Evolutionary conservation across 2,888 invertebrate species (phyloP), one percentile per base, ranked within the genome.

Genomic region (Eupeodes latifasciatus): DNA sequence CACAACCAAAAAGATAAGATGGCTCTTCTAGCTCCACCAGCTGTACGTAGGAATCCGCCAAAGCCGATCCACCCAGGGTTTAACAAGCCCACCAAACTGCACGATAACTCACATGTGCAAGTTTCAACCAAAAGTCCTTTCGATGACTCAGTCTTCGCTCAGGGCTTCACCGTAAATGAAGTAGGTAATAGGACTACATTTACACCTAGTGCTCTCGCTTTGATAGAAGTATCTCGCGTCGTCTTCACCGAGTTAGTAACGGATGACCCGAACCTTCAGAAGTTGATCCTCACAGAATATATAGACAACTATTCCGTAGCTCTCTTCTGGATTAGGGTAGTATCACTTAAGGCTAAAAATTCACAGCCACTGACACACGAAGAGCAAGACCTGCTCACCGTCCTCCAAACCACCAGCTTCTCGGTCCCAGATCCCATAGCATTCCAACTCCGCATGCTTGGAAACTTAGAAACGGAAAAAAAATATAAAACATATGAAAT

Each of bases 51-150:
- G 55, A 55, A 55, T 7, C 55, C 55, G 19, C 55, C 55, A 55
- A 55, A 19, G 55, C 19, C 6, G 16, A 19, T 16, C 19, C 55
- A 55, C 19, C 5, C 9, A 5, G 16, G 55, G 16, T 9, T 55
- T 1, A 66, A 49, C 27, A 66, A 66, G 49, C 49, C 66, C 14
- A 66, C 66, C 10, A n/a, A 27, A 49, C 49, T 49, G 9, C 66
- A 66, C 16, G 66, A 66, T 16, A 12, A 14, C 5, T 16, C 19
- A 6, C 66, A 66, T 10, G 49, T 49, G n/a, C n/a, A 66, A 49
- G 16, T 66, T 4, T 16, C 66, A 16, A 49, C 66, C 27, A 49
- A 47, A 12, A 49, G 66, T 10, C 66, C 66, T 9, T 66, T 66
- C 16, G 49, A 66, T 6, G 47, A 49, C 27, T 66, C 66, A 7